Evolutionary conservation across 2,113 vertebrate genomes (phyloP).

Genomic region (Passer domesticus): DNA sequence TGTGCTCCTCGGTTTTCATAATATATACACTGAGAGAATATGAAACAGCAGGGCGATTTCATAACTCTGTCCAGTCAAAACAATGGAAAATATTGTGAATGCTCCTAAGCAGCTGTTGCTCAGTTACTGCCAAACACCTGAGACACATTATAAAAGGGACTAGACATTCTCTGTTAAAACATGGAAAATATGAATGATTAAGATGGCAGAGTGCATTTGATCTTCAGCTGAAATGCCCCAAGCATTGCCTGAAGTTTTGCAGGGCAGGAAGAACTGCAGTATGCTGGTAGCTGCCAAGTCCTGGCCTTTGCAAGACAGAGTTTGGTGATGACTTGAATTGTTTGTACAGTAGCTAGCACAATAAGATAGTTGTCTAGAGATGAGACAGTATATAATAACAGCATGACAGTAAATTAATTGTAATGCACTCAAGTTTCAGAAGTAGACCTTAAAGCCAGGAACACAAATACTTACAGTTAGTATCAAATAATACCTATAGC

Average conservation of each 20-base stretch:
- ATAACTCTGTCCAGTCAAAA: neutral
- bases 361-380: neutral
- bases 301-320: neutral
- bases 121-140: conserved; percentile 33
- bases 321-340: neutral
- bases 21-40: neutral
- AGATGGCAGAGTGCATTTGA: neutral
- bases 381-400: neutral
- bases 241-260: neutral
- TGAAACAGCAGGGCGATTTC: neutral
- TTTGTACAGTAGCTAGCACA: neutral
- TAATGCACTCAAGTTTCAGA: neutral
- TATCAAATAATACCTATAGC: neutral
- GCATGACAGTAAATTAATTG: neutral
- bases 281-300: neutral
- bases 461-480: neutral
- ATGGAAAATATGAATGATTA: neutral
- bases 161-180: neutral
- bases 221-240: neutral
- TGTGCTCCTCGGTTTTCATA: neutral
- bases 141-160: neutral
- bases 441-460: neutral
- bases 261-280: neutral
- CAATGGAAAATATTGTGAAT: conserved; percentile 21
- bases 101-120: neutral